A percentile compares a stretch with the other conserved stretches of the same genome.
Evolutionary conservation across 2,888 invertebrate species (phyloP).

Genomic region (Actias luna): DNA sequence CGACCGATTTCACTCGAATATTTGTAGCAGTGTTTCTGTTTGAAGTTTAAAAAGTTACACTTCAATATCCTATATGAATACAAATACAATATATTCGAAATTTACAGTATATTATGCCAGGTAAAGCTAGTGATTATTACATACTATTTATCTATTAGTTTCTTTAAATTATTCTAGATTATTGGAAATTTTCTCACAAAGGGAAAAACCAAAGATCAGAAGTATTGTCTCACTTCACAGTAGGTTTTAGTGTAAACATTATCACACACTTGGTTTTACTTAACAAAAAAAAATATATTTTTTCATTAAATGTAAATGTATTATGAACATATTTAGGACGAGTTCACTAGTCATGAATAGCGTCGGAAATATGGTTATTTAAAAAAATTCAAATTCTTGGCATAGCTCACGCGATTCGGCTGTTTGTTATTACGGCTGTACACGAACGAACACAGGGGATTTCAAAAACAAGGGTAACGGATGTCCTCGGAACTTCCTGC

Average conservation of each 20-base stretch:
- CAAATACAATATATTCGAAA: no score
- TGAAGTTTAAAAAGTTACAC: neutral
- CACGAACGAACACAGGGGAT: conserved; percentile 45
- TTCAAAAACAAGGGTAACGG: conserved; percentile 49
- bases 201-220: neutral
- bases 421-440: conserved; percentile 45
- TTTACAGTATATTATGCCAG: no score
- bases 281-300: neutral
- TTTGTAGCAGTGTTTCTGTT: conserved; percentile 27
- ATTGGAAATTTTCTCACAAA: neutral
- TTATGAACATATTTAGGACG: neutral
- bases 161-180: no score
- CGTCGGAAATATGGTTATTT: neutral
- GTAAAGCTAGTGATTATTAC: no score
- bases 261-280: neutral
- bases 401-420: conserved; percentile 50
- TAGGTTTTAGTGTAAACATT: neutral
- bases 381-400: conserved; percentile 10
- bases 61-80: no score
- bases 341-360: neutral
- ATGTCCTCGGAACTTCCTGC: conserved; percentile 57
- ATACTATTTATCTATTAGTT: no score
- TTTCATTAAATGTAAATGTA: neutral
- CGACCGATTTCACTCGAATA: conserved; percentile 36
- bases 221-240: neutral